Percentiles rank a stretch among this genome's conserved stretches.
Conservation (phyloP, 2,888 invertebrate species). For the Microctonus aethiopoides region DNA sequence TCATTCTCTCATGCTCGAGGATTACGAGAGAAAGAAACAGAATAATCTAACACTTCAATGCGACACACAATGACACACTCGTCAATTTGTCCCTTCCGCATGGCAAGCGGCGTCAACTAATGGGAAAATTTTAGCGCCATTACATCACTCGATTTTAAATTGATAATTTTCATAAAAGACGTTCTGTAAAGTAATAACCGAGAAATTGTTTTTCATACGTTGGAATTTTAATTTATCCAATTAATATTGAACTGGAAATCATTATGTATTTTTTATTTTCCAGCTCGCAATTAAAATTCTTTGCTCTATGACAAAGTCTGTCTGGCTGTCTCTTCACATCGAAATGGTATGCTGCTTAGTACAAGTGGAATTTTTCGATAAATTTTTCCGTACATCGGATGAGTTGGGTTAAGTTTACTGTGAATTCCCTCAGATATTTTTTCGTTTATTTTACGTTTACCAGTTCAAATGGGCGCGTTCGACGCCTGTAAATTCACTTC, state of each 20-base stretch:
- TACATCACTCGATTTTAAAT: neutral
- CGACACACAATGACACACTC: neutral
- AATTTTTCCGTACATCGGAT: too few relatives aligned
- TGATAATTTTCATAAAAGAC: neutral
- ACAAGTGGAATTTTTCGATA: neutral
- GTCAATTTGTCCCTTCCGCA: neutral
- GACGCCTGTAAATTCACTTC: constrained; percentile 17
- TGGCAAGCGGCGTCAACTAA: neutral
- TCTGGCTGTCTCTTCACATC: neutral
- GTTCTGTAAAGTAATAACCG: too few relatives aligned
- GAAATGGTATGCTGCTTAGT: neutral
- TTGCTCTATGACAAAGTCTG: neutral
- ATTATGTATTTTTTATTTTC: neutral
- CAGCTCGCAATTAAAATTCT: neutral
- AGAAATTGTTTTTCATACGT: neutral
- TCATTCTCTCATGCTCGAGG: neutral
- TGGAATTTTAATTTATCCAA: neutral
- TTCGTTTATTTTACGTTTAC: neutral
- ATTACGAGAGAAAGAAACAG: neutral
- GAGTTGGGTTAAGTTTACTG: too few relatives aligned
- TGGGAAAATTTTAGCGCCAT: neutral
- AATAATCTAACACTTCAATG: neutral
- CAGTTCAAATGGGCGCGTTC: too few relatives aligned
- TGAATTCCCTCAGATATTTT: neutral
- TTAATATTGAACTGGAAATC: neutral